Evolutionary conservation across 2,888 invertebrate genomes (phyloP).

Genomic region (Hirtodrosophila trivittata): DNA sequence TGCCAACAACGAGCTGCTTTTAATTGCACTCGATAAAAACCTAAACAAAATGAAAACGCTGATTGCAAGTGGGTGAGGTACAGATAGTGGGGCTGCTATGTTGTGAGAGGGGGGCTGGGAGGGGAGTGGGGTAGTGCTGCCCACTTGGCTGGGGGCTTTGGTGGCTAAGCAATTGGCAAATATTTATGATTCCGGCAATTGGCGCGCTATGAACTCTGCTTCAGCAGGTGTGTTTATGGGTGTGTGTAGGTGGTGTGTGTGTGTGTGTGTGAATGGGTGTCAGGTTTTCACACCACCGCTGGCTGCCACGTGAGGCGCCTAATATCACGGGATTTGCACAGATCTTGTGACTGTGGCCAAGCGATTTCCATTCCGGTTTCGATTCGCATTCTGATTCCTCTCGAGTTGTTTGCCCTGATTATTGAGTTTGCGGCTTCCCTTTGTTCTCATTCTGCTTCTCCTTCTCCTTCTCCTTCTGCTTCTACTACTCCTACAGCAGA

Average conservation of each 20-base stretch:
- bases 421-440: neutral
- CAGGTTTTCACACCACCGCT: slow-evolving; percentile 18
- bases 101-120: neutral
- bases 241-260: slow-evolving; percentile 9
- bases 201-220: slow-evolving; percentile 17
- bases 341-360: slow-evolving; percentile 48
- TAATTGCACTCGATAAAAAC: slow-evolving; percentile 57
- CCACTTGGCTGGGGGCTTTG: slow-evolving; percentile 34
- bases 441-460: slow-evolving; percentile 5
- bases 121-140: slow-evolving; percentile 5
- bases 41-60: slow-evolving; percentile 42
- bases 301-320: slow-evolving; percentile 18
- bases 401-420: neutral
- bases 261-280: slow-evolving; percentile 12
- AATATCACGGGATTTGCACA: slow-evolving; percentile 32
- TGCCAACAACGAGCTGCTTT: slow-evolving; percentile 27
- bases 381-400: too few species aligned
- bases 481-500: too few species aligned
- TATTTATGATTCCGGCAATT: slow-evolving; percentile 43
- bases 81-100: neutral
- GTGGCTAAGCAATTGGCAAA: slow-evolving; percentile 52
- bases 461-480: neutral
- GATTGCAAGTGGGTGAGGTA: slow-evolving; percentile 42
- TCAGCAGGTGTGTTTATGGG: neutral
- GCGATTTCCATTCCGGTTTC: slow-evolving; percentile 19